Evolutionary conservation across 2,113 vertebrate genomes (phyloP).

Genomic region (Desmodus rotundus): DNA sequence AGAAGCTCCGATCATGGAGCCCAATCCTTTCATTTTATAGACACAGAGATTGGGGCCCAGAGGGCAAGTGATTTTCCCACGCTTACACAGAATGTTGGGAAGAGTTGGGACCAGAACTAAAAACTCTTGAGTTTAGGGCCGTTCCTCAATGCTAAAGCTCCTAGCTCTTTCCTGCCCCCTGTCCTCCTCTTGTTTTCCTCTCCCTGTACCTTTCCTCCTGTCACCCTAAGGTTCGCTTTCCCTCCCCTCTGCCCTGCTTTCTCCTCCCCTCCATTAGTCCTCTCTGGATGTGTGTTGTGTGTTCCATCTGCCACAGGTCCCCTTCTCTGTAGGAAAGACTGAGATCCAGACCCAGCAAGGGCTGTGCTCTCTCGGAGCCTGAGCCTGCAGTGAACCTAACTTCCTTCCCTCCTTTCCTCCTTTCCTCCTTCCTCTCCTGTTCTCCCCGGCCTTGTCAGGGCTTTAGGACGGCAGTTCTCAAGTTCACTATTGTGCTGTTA

Average conservation of each 20-base stretch:
- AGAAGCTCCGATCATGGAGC: background rate
- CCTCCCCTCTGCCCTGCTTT: background rate
- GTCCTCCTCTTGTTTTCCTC: background rate
- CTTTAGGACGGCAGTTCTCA: background rate
- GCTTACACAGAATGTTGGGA: background rate
- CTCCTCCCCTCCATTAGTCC: background rate
- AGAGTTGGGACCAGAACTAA: background rate
- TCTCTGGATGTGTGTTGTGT: constrained; percentile 54
- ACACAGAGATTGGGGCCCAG: background rate
- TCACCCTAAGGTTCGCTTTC: background rate
- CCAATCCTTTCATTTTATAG: background rate
- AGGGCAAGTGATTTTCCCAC: background rate
- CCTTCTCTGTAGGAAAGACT: background rate
- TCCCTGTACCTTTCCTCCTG: background rate
- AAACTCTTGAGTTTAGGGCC: background rate
- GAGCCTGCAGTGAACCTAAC: background rate
- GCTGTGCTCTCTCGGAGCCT: background rate
- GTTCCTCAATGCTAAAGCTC: background rate
- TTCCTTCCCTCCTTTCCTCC: background rate
- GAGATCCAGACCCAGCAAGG: background rate
- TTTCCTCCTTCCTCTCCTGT: background rate
- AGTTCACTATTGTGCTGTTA: background rate
- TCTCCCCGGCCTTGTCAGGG: background rate
- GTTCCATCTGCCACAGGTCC: constrained; percentile 33
- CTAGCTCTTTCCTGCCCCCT: background rate